Base-by-base conservation (phyloP, 35 echinoderm and acorn worm species). In the Lytechinus pictus region DNA sequence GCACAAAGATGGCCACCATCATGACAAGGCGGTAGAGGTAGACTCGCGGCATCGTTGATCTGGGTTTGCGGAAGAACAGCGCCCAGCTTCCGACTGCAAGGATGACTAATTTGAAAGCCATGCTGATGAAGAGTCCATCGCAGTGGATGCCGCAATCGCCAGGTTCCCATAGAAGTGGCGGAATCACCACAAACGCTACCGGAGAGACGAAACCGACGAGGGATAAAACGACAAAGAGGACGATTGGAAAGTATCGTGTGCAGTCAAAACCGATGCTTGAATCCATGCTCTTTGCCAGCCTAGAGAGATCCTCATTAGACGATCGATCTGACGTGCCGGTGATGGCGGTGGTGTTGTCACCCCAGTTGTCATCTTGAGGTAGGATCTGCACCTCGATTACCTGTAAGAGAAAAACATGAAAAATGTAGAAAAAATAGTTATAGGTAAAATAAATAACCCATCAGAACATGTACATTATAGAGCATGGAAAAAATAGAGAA, bases 321-420 rank as follows among this genome's bases (percentile, higher is more conserved):
- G 97, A 98, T 27, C 97, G 91, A 27, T 99, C 98, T 12, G 98
- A 99, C 19, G 98, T 99, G 13, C 98, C 98, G 19, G 98, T 99
- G 60, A 99, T 97, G 51, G 97, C 98, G 9, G 98, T 99, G 14
- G 98, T 99, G 94, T 99, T 99, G 71, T 99, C 98, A 7, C 98
- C 98, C 98, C 98, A 99, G 92, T 99, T 99, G 95, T 99, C 98
- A 98, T 99, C 98, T 61, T 99, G 98, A 7, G 98, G 98, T 14
- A 99, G 95, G 33, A 99, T 99, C 87, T 99, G 97, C 9, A 99
- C 98, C 86, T 98, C 98, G 16, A 98, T 95, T 1, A 98, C 98
- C 98, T 99, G 95, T 44, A 44, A 44, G 33, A 92, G 79, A 93
- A 24, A 57, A 54, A 57, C 10, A 57, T 11, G 21, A 93, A 11